Conservation (phyloP, 2,113 vertebrate species). For the Charina bottae region DNA sequence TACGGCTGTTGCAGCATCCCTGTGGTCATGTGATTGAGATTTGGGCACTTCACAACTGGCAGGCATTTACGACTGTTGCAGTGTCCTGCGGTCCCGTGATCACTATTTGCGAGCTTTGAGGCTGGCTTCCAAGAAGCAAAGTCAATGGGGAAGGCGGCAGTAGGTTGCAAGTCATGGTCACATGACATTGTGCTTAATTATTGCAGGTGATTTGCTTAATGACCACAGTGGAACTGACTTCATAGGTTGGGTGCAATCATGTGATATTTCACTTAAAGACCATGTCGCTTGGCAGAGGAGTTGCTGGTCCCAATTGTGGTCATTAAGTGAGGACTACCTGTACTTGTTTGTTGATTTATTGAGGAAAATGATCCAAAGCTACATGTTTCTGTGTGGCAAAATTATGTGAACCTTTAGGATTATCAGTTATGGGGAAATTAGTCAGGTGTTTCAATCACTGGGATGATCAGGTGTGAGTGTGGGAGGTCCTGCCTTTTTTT, state of each 20-base stretch:
- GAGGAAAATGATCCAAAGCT: not conserved
- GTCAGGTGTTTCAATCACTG: not conserved
- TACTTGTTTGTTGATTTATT: not conserved
- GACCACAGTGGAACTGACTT: not conserved
- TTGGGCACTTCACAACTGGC: not conserved
- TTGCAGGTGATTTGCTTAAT: not conserved
- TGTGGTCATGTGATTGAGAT: not conserved
- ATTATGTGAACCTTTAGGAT: not conserved
- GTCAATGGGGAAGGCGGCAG: not conserved
- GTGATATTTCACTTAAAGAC: not conserved
- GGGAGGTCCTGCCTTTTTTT: not conserved
- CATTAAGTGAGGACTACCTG: not conserved
- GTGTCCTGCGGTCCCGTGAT: not conserved
- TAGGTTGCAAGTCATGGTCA: not conserved
- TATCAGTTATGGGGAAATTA: not conserved
- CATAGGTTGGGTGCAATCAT: not conserved
- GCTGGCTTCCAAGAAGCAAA: not conserved
- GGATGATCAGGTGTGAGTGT: not conserved
- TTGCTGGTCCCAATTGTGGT: not conserved
- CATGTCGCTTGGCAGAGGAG: not conserved
- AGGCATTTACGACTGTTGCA: not conserved
- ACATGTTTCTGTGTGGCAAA: not conserved
- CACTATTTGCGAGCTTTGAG: not conserved
- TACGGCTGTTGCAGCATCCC: not conserved
- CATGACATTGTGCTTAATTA: not conserved